A percentile compares a stretch with the other conserved stretches of the same genome.
phyloP scores from a whole-genome alignment of 1,140 invertebrate species.

The Calephelis nemesis region DNA sequence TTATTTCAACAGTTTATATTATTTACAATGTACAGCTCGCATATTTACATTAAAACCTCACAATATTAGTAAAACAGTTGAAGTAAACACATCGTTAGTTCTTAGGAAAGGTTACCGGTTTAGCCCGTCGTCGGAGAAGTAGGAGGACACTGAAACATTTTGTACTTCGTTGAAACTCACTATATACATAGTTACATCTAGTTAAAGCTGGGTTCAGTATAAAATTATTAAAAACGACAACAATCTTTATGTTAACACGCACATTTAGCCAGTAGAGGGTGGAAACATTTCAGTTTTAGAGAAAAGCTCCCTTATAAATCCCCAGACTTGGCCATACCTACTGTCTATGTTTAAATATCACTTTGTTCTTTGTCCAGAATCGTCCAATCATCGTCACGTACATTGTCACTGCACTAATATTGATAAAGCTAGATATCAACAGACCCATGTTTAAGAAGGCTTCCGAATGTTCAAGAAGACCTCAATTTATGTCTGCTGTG shows the following conservation, averaged over 20 bases:
- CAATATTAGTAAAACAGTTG: constrained; percentile 4
- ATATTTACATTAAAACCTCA: constrained; percentile 8
- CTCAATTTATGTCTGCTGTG: no score
- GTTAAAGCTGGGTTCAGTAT: constrained; percentile 11
- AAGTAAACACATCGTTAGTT: constrained; percentile 9
- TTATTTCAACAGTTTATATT: constrained; percentile 1
- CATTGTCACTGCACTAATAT: no score
- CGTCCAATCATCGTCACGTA: no score
- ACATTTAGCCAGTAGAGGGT: background rate
- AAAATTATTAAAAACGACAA: constrained; percentile 6
- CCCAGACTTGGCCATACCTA: no score
- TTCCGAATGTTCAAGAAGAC: no score
- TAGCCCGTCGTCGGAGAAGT: background rate
- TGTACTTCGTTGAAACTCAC: constrained; percentile 5
- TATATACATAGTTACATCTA: constrained; percentile 15
- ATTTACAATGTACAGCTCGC: constrained; percentile 9
- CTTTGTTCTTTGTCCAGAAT: no score
- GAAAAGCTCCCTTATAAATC: background rate
- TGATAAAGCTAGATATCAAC: no score
- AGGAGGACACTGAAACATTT: background rate
- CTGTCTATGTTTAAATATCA: no score
- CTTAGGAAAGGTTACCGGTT: background rate
- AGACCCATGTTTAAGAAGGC: no score
- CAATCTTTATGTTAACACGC: background rate
- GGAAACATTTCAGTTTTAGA: background rate